A percentile compares a stretch with the other conserved stretches of the same genome.
Conservation (phyloP, 2,797 vertebrate genomes). For the Pelobates cultripes region DNA sequence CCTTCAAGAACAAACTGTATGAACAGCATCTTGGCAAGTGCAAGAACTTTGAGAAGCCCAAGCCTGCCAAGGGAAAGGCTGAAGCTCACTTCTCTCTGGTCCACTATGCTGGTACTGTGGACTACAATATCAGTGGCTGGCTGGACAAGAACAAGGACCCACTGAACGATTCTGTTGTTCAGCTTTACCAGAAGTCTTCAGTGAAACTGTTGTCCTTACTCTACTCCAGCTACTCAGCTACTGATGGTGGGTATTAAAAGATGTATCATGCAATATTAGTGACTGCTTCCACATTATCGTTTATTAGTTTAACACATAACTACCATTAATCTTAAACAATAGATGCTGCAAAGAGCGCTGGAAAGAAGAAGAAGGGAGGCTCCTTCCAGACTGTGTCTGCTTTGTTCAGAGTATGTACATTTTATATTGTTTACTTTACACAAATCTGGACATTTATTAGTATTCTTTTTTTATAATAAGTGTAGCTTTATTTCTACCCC, state of each 20-base stretch:
- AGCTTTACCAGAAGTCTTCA: constrained; percentile 81
- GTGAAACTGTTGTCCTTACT: constrained; percentile 75
- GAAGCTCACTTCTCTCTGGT: constrained; percentile 50
- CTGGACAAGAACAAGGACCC: constrained; percentile 88
- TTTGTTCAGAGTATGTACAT: constrained; percentile 80
- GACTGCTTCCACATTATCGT: neutral
- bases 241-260: constrained; percentile 59
- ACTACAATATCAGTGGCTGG: constrained; percentile 65
- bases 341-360: constrained; percentile 70
- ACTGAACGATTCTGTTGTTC: constrained; percentile 79
- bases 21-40: constrained; percentile 50
- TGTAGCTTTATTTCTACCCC: neutral
- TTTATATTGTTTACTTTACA: neutral
- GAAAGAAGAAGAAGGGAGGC: constrained; percentile 86
- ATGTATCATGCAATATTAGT: no score
- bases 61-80: constrained; percentile 50
- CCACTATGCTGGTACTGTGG: constrained; percentile 51
- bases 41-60: constrained; percentile 54
- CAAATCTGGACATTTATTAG: neutral
- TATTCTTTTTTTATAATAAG: neutral
- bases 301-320: no score
- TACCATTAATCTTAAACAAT: no score
- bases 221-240: constrained; percentile 58
- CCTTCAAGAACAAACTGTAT: constrained; percentile 48
- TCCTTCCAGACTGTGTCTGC: constrained; percentile 88